Evolutionary conservation across 35 echinoderm and acorn worm genomes (phyloP), one percentile per base, ranked within the genome.

Genomic region (Ophiothrix spiculata): DNA sequence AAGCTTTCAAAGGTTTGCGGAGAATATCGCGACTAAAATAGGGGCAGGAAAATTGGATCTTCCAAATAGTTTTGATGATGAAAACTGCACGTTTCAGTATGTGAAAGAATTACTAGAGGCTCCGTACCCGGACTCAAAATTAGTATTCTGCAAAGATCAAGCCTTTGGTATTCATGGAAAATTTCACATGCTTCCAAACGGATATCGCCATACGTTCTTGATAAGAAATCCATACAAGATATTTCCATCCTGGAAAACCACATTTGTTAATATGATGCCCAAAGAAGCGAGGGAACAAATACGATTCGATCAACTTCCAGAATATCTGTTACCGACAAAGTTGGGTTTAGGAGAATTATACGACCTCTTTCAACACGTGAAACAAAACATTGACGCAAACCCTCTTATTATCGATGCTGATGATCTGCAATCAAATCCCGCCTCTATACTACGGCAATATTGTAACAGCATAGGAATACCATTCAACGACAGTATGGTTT

Each of bases 201-300:
- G 79, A 28, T 89, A 82, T 82, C 79, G 56, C 6, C 87, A 89
- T 34, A 40, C 79, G 32, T 89, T 89, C 39, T 33, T 89, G 1
- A 89, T 89, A 8, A 36, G 87, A 74, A 42, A 81, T 75, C 87
- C 87, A n/a, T 17, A 25, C 14, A 89, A 89, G 37, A 33, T 82
- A 13, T 89, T 40, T 39, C 56, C 56, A 74, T 89, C 87, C n/a
- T 81, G 56, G 54, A 81, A 82, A 38, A 89, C 74, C 10, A 31
- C 45, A 35, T 0, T 39, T 0, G 25, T 32, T 12, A 56, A 12
- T 31, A 60, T 36, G 0, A 25, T 37, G 49, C 32, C 49, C 1
- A 32, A 32, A 35, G 45, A 83, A 33, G 45, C 29, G 1, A 10
- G 4, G 23, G 16, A 15, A 69, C 25, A 25, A 12, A 69, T 69